A percentile compares a stretch with the other conserved stretches of the same genome.
These are phyloP conservation scores for Coregonus ussuriensis DNA, from an alignment of 2,797 vertebrate genomes.

Conservation along the genomic window DNA sequence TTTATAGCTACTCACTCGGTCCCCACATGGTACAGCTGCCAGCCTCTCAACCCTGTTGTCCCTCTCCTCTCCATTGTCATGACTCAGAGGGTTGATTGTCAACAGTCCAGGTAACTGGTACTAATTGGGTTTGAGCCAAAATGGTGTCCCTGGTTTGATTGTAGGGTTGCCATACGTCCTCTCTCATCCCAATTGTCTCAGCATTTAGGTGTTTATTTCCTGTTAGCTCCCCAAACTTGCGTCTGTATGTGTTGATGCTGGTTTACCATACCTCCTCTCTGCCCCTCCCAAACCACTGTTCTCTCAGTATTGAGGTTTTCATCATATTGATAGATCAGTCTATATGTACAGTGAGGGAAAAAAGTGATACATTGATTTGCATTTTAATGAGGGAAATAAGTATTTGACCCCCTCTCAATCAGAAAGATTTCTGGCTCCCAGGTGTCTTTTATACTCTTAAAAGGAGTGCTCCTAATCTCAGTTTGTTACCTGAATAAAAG, in stretches of 20 bases:
- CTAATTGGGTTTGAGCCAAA: conserved; percentile 29
- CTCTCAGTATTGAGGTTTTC: too few species aligned
- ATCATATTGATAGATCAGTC: too few species aligned
- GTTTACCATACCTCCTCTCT: not conserved
- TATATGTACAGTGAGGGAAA: too few species aligned
- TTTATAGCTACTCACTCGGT: conserved; percentile 28
- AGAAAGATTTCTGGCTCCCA: too few species aligned
- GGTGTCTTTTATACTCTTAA: too few species aligned
- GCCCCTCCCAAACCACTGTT: not conserved
- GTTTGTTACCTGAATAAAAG: too few species aligned
- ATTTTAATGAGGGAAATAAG: too few species aligned
- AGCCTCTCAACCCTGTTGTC: conserved; percentile 5
- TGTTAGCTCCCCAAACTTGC: too few species aligned
- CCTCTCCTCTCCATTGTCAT: conserved; percentile 21
- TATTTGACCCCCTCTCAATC: too few species aligned
- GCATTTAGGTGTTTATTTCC: too few species aligned
- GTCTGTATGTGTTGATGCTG: not conserved
- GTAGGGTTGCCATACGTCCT: not conserved
- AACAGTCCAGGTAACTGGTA: conserved; percentile 46
- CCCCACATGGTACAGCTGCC: conserved; percentile 37
- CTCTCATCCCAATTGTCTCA: not conserved
- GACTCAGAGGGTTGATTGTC: conserved; percentile 39
- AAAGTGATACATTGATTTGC: too few species aligned
- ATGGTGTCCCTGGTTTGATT: not conserved
- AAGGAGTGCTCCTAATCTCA: too few species aligned